phyloP scores from a whole-genome alignment of 1,140 invertebrate genomes.

The Leguminivora glycinivorella region DNA sequence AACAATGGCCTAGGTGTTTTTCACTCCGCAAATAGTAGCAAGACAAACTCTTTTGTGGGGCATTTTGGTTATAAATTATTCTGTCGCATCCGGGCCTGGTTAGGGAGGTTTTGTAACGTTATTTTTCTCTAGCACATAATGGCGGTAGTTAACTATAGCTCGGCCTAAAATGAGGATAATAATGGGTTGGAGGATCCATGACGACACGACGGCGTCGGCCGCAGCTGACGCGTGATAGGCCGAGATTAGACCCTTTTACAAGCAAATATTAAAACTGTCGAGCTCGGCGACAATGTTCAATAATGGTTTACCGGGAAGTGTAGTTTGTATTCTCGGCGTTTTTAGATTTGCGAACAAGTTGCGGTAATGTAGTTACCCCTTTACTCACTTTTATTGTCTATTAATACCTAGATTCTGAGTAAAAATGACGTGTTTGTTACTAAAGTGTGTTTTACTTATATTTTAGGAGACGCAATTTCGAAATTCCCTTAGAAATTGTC shows the following conservation, averaged over 20 bases:
- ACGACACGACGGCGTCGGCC: not conserved
- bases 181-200: not conserved
- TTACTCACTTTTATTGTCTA: too few species aligned
- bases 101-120: constrained; percentile 42
- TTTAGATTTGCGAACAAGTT: too few species aligned
- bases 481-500: too few species aligned
- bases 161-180: constrained; percentile 18
- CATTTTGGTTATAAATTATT: constrained; percentile 49
- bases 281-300: not conserved
- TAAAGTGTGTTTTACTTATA: too few species aligned
- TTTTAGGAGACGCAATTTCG: too few species aligned
- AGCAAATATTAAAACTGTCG: not conserved
- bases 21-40: constrained; percentile 27
- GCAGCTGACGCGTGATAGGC: constrained; percentile 22
- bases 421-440: too few species aligned
- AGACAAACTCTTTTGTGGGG: constrained; percentile 38
- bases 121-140: constrained; percentile 46
- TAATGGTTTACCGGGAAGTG: too few species aligned
- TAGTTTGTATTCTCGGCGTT: too few species aligned
- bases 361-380: too few species aligned
- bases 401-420: too few species aligned
- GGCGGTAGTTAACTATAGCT: constrained; percentile 44
- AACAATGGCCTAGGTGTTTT: constrained; percentile 28
- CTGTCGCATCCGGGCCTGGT: constrained; percentile 45
- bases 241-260: not conserved